Conservation (phyloP, 2,888 invertebrate species). For the Allolobophora icterica region DNA sequence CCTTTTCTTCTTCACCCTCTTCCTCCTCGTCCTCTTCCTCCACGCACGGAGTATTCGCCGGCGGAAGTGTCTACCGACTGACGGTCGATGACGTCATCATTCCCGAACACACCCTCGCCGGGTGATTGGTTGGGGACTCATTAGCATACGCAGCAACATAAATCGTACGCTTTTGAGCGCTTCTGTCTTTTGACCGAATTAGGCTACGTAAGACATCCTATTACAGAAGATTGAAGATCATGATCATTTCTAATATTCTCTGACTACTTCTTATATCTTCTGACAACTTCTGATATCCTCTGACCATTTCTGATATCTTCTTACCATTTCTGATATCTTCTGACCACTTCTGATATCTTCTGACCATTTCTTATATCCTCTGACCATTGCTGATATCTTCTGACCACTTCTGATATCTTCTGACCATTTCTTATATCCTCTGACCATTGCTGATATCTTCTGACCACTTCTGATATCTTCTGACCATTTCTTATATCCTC, state of each 20-base stretch:
- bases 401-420: too few relatives aligned
- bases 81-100: constrained; percentile 21
- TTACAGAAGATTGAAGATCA: too few relatives aligned
- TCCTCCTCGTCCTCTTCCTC: background rate
- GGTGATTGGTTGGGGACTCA: background rate
- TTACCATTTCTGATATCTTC: background rate
- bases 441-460: too few relatives aligned
- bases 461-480: too few relatives aligned
- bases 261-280: background rate
- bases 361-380: too few relatives aligned
- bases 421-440: too few relatives aligned
- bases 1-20: background rate
- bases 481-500: too few relatives aligned
- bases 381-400: too few relatives aligned
- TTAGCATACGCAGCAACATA: background rate
- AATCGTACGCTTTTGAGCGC: background rate
- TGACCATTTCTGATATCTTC: background rate
- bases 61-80: background rate
- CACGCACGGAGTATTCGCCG: background rate
- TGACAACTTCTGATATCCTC: background rate
- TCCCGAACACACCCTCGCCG: constrained; percentile 1
- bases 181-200: background rate
- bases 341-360: background rate
- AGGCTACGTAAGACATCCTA: too few relatives aligned
- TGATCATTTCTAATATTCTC: too few relatives aligned